Evolutionary conservation across 2,888 invertebrate species (phyloP).

Genomic region (Meloe dianella): DNA sequence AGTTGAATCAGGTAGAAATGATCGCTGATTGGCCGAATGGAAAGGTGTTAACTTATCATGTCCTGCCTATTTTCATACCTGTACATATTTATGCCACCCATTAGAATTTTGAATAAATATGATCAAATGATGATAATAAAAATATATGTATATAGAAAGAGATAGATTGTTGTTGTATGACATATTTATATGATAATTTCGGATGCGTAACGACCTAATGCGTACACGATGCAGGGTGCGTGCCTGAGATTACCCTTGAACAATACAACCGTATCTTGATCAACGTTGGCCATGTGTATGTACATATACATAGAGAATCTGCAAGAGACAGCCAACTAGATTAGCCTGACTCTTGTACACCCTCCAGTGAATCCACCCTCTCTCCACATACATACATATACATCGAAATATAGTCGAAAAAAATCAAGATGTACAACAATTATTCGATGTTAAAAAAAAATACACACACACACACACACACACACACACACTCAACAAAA

Average conservation of each 20-base stretch:
- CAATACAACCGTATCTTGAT: conserved; percentile 54
- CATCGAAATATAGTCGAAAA: not conserved
- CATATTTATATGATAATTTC: conserved; percentile 50
- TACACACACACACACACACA: not conserved
- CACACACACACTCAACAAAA: no score
- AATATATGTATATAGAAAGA: not conserved
- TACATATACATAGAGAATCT: conserved; percentile 27
- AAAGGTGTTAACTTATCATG: conserved; percentile 13
- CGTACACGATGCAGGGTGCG: conserved; percentile 48
- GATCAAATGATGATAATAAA: not conserved
- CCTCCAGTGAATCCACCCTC: not conserved
- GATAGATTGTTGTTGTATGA: conserved; percentile 35
- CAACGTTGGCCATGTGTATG: conserved; percentile 45
- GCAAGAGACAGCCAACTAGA: conserved; percentile 35
- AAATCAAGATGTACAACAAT: not conserved
- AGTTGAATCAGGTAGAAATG: no score
- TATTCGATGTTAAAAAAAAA: not conserved
- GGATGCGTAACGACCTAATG: conserved; percentile 40
- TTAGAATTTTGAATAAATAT: not conserved
- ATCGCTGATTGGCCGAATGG: not conserved
- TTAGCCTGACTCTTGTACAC: conserved; percentile 18
- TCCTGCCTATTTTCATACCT: not conserved
- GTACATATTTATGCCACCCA: not conserved
- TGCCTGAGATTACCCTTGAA: conserved; percentile 56
- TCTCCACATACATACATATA: not conserved